Percentiles rank a stretch among this genome's conserved stretches.
These are phyloP conservation scores for Colostygia pectinataria DNA, from an alignment of 2,888 invertebrate genomes.

Conservation along the genomic window DNA sequence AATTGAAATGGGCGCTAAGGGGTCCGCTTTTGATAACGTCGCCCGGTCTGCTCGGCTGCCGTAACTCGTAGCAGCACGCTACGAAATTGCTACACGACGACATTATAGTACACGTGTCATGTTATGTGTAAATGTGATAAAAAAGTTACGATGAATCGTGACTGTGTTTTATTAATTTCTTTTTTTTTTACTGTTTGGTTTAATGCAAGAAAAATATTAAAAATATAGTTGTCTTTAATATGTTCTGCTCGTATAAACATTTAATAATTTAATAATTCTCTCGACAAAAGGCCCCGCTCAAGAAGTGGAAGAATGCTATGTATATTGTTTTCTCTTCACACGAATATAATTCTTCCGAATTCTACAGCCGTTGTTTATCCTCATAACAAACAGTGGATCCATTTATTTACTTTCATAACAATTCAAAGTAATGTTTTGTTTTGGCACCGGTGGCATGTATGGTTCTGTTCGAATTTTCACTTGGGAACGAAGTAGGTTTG, in stretches of 20 bases:
- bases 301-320: slow-evolving; percentile 31
- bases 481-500: slow-evolving; percentile 36
- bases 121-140: slow-evolving; percentile 9
- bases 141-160: slow-evolving; percentile 1
- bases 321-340: slow-evolving; percentile 51
- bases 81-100: slow-evolving; percentile 24
- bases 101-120: slow-evolving; percentile 9
- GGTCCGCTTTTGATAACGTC: slow-evolving; percentile 11
- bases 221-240: too few relatives aligned
- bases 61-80: slow-evolving; percentile 36
- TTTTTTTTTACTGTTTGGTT: too few relatives aligned
- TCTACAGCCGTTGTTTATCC: slow-evolving; percentile 34
- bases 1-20: slow-evolving; percentile 5
- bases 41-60: slow-evolving; percentile 13
- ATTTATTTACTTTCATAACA: slow-evolving; percentile 29
- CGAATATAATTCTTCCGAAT: slow-evolving; percentile 41
- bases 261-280: slow-evolving; percentile 30
- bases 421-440: slow-evolving; percentile 24
- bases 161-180: neutral
- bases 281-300: slow-evolving; percentile 32
- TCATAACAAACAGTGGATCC: slow-evolving; percentile 21
- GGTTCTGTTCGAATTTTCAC: slow-evolving; percentile 38
- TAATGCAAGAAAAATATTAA: too few relatives aligned
- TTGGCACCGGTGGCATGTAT: slow-evolving; percentile 24
- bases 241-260: neutral